A percentile compares a stretch with the other conserved stretches of the same genome.
These are phyloP conservation scores for Bothrops jararaca DNA, from an alignment of 2,113 vertebrate species.

Conservation along the genomic window DNA sequence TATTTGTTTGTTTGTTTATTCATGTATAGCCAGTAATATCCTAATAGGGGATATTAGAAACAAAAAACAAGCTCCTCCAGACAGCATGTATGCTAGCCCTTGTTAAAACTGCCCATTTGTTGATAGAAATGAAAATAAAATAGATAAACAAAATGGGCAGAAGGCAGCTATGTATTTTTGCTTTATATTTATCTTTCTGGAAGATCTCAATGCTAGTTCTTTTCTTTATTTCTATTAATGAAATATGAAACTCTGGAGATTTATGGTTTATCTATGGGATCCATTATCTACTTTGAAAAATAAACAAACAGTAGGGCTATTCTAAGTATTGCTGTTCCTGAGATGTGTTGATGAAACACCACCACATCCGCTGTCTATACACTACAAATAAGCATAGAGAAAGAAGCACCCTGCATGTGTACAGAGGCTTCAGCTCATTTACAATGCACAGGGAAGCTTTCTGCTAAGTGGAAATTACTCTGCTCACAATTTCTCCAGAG, in stretches of 20 bases:
- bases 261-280: background rate
- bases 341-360: background rate
- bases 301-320: background rate
- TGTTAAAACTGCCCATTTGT: background rate
- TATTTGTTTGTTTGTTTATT: background rate
- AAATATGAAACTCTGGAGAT: background rate
- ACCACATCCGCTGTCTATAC: background rate
- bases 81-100: background rate
- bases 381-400: background rate
- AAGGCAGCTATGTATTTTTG: background rate
- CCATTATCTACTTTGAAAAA: background rate
- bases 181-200: background rate
- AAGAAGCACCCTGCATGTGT: background rate
- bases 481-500: background rate
- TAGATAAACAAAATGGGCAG: background rate
- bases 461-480: background rate
- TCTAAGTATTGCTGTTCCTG: background rate
- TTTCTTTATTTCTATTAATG: background rate
- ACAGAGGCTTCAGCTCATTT: background rate
- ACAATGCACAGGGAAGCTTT: background rate
- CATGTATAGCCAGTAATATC: background rate
- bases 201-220: background rate
- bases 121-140: background rate
- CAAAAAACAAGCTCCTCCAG: background rate
- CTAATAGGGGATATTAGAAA: background rate